Evolutionary conservation across 2,113 vertebrate species (phyloP), one percentile per base, ranked within the genome.

Genomic region (Gorilla gorilla): DNA sequence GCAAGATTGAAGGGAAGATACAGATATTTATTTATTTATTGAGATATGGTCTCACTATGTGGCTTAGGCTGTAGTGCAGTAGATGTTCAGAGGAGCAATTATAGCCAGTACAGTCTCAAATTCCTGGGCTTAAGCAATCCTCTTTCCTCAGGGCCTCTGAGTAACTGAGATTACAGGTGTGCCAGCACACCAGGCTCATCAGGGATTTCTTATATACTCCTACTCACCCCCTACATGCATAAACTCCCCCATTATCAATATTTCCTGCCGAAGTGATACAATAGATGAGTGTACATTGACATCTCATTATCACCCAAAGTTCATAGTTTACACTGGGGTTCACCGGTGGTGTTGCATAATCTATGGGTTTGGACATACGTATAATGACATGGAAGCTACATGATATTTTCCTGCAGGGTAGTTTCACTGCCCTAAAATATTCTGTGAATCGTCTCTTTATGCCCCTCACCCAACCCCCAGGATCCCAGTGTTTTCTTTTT

Each of bases 211-310:
- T 20, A 16, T 2, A 3, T 3, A 50, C 52, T 2, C 17, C 1
- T 1, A 55, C 11, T 3, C 1, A 8, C 10, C 40, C 6, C 14
- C 2, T 5, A 27, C 5, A 13, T 4, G 0, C 8, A n/a, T n/a
- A 59, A 40, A 57, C 35, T 86, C 35, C 27, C 6, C 23, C 6
- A 9, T 38, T 3, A 0, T 22, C 12, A 10, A n/a, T 6, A 23
- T 14, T 3, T 13, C 13, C 14, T 12, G 13, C 25, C 66, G 4
- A 12, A 52, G 40, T 25, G 10, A 22, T 18, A 5, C 0, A 45
- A n/a, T 3, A 20, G 5, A 38, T 3, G 20, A 38, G n/a, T 8
- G 32, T 27, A 6, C 7, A 6, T 20, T 2, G 25, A n/a, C 18
- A 27, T 3, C 0, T 40, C 43, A 0, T 40, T 4, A 3, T 35